These are phyloP conservation scores for Drosophila austrosaltans DNA, from an alignment of 2,888 invertebrate species.

Conservation along the genomic window DNA sequence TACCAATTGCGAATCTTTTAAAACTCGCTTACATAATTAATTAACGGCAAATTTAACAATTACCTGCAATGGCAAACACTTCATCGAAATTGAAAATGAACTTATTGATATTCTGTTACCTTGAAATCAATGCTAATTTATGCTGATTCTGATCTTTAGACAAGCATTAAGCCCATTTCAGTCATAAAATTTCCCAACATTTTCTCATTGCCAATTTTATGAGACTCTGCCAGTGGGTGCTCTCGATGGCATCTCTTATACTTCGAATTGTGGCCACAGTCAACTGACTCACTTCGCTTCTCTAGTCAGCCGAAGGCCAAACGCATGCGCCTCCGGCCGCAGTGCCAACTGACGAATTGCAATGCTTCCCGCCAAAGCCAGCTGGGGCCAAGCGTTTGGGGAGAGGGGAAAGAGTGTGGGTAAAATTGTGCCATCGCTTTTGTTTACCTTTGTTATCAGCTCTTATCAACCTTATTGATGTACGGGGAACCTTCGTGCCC, in stretches of 20 bases:
- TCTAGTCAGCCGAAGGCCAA: slow-evolving; percentile 26
- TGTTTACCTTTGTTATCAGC: slow-evolving; percentile 78
- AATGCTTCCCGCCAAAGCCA: slow-evolving; percentile 74
- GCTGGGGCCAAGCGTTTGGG: slow-evolving; percentile 12
- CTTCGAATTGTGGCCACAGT: background rate
- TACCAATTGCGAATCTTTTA: too few species aligned
- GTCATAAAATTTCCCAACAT: slow-evolving; percentile 44
- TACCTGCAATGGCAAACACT: background rate
- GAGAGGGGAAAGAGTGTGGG: background rate
- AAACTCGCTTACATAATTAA: too few species aligned
- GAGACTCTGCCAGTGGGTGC: background rate
- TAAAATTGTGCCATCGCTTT: slow-evolving; percentile 38
- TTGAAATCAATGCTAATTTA: slow-evolving; percentile 22
- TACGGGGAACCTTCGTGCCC: slow-evolving; percentile 30
- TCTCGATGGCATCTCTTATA: slow-evolving; percentile 17
- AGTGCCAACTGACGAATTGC: slow-evolving; percentile 63
- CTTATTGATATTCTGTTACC: slow-evolving; percentile 3
- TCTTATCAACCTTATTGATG: slow-evolving; percentile 65
- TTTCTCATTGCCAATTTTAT: slow-evolving; percentile 16
- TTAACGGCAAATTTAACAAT: background rate
- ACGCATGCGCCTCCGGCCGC: slow-evolving; percentile 54
- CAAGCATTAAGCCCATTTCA: background rate
- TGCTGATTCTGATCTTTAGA: slow-evolving; percentile 46
- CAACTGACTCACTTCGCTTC: slow-evolving; percentile 7
- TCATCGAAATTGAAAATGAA: background rate